A percentile compares a stretch with the other conserved stretches of the same genome.
Conservation (phyloP, 2,113 vertebrate species). For the Serilophus lunatus region DNA sequence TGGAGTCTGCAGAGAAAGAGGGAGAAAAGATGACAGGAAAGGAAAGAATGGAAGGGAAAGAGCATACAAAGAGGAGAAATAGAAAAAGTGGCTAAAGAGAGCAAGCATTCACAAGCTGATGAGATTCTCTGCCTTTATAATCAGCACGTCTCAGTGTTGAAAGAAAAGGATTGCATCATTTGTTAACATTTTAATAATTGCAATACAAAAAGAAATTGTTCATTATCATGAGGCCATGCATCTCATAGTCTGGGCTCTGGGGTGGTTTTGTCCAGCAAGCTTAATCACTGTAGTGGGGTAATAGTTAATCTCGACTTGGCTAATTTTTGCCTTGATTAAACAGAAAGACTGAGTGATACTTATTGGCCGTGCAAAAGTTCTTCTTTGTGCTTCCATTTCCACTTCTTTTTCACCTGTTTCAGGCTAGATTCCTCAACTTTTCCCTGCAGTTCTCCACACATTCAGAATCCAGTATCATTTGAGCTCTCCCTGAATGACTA, state of each 20-base stretch:
- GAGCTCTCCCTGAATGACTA: neutral
- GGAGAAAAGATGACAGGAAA: neutral
- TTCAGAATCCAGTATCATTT: neutral
- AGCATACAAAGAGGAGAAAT: neutral
- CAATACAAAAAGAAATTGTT: neutral
- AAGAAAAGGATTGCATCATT: neutral
- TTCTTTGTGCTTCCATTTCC: neutral
- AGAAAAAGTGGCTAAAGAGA: neutral
- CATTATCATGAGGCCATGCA: neutral
- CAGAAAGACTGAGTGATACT: neutral
- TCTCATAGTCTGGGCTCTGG: neutral
- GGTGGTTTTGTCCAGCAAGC: neutral
- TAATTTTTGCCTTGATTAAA: neutral
- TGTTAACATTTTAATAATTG: neutral
- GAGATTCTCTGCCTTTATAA: neutral
- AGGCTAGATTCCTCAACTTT: neutral
- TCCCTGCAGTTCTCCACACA: neutral
- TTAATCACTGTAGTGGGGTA: neutral
- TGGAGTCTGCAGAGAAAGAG: neutral
- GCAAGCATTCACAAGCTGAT: neutral
- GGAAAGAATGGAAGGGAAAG: neutral
- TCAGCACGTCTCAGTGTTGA: neutral
- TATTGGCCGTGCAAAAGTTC: neutral
- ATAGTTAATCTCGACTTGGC: neutral
- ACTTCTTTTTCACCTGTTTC: neutral